Percentiles rank a stretch among this genome's conserved stretches.
phyloP scores from a whole-genome alignment of 2,797 vertebrate genomes.

The Fistularia tabacaria region DNA sequence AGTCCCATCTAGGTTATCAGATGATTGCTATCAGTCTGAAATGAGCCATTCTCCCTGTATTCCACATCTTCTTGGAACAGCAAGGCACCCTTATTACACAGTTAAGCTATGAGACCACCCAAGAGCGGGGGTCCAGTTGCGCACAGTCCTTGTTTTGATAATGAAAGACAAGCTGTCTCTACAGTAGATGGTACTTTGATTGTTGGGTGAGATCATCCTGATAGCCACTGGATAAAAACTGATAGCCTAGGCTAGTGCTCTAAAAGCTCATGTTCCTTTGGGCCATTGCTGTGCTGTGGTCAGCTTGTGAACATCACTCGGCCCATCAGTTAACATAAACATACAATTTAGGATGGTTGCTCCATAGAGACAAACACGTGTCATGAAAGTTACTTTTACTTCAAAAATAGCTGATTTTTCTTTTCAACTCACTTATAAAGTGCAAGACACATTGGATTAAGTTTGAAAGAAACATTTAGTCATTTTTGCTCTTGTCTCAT shows the following conservation, averaged over 20 bases:
- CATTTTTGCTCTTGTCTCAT: slow-evolving; percentile 28
- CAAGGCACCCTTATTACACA: slow-evolving; percentile 50
- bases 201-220: slow-evolving; percentile 39
- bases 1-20: slow-evolving; percentile 53
- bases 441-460: too few relatives aligned
- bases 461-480: slow-evolving; percentile 5
- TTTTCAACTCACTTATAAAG: neutral
- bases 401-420: slow-evolving; percentile 45
- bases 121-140: slow-evolving; percentile 55
- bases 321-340: slow-evolving; percentile 73
- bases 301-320: slow-evolving; percentile 55
- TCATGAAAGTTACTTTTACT: slow-evolving; percentile 66
- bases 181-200: slow-evolving; percentile 54
- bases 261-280: slow-evolving; percentile 23
- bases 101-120: slow-evolving; percentile 72
- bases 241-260: slow-evolving; percentile 22
- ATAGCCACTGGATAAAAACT: slow-evolving; percentile 52
- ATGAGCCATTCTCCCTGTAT: slow-evolving; percentile 63
- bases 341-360: slow-evolving; percentile 70
- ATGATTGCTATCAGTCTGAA: slow-evolving; percentile 55
- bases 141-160: slow-evolving; percentile 62
- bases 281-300: slow-evolving; percentile 28
- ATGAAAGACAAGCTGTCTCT: slow-evolving; percentile 49
- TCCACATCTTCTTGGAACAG: slow-evolving; percentile 70
- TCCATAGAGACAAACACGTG: slow-evolving; percentile 61